Evolutionary conservation across 1,140 invertebrate species (phyloP).

Genomic region (Hetaerina americana): DNA sequence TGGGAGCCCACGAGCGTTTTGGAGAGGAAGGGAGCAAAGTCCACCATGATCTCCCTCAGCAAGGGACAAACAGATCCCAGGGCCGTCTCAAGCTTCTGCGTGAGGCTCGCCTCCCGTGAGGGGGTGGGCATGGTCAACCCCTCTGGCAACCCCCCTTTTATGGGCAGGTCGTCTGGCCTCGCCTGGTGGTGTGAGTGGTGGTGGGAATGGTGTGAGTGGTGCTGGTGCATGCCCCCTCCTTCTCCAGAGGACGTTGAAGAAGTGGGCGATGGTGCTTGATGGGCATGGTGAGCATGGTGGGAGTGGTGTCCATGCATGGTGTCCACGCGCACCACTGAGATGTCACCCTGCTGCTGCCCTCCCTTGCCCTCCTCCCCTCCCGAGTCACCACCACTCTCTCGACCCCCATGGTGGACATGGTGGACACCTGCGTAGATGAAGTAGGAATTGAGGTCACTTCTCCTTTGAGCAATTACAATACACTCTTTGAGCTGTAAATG

Average conservation of each 20-base stretch:
- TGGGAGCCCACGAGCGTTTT: conserved; percentile 97
- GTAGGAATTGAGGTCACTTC: too few relatives aligned
- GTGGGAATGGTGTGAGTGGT: conserved; percentile 11
- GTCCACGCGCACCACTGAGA: conserved; percentile 51
- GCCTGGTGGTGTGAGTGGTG: conserved; percentile 22
- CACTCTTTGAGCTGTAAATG: too few relatives aligned
- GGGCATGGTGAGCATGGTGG: not conserved
- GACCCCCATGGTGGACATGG: too few relatives aligned
- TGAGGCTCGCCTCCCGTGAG: conserved; percentile 72
- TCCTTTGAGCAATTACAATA: too few relatives aligned
- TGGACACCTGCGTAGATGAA: too few relatives aligned
- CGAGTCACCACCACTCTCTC: conserved; percentile 24
- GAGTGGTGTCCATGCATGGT: not conserved
- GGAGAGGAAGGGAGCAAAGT: conserved; percentile 95
- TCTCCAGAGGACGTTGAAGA: not conserved
- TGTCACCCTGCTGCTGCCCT: conserved; percentile 55
- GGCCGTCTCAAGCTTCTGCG: conserved; percentile 89
- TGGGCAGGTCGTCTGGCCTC: conserved; percentile 53
- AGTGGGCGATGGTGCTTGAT: not conserved
- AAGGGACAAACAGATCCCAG: conserved; percentile 91
- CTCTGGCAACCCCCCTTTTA: conserved; percentile 43
- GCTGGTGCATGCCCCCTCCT: not conserved
- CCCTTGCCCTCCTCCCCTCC: conserved; percentile 42
- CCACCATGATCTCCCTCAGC: conserved; percentile 94
- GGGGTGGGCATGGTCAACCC: conserved; percentile 60